Evolutionary conservation across 2,797 vertebrate species (phyloP), one percentile per base, ranked within the genome.

Genomic region (Labeo calbasu): DNA sequence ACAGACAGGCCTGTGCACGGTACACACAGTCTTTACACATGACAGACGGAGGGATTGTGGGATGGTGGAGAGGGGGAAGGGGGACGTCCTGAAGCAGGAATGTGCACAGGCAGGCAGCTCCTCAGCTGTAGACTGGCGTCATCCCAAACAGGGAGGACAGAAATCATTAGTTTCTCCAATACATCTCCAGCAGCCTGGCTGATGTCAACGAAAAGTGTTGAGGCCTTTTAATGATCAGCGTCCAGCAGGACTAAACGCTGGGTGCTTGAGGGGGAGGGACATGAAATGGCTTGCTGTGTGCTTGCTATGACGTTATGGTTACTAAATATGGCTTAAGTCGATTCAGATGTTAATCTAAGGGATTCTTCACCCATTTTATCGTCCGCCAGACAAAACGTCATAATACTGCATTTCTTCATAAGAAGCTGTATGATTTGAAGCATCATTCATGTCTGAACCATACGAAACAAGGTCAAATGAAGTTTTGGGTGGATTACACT

Each of bases 91-190:
- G 63, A 81, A 84, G 48, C 43, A 86, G 82, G 85, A 86, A 86
- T 86, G 85, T 83, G 76, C 81, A 55, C 19, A 68, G 61, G 32
- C 70, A 85, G 70, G 69, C 81, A 86, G 61, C 53, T 65, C 25
- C 81, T 79, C 69, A 55, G 75, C 46, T 79, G 57, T 80, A 66
- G 59, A 65, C 83, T 75, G 36, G 68, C 51, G 66, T 65, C 73
- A 59, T 86, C 55, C 65, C 55, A 81, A 71, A 68, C 28, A 12
- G 48, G 46, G 76, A 68, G 63, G 63, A 46, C 61, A 68, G 51
- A 81, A 85, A 81, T 85, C 72, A 70, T 75, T 85, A 46, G 50
- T 43, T 81, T 81, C 51, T 61, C 51, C 79, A 68, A 59, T 69
- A 55, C 40, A 68, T 59, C 70, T 85, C 19, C 57, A 61, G 57